These are phyloP conservation scores for Drosophila longiperda DNA, from an alignment of 2,888 invertebrate species.

Conservation along the genomic window DNA sequence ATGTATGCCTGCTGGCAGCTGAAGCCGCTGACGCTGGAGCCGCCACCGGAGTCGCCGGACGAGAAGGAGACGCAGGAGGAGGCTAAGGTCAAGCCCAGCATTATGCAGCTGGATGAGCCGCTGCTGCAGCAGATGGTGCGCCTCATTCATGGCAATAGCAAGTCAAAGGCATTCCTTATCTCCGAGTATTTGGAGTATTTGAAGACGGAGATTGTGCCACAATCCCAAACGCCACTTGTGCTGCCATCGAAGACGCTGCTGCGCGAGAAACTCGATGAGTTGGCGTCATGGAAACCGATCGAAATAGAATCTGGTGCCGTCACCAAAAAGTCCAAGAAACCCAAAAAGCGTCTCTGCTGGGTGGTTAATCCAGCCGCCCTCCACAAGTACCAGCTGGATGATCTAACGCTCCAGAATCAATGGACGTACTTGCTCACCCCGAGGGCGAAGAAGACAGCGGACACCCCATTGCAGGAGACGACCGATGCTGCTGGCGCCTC, in stretches of 20 bases:
- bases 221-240: conserved; percentile 56
- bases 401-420: conserved; percentile 86
- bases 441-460: conserved; percentile 49
- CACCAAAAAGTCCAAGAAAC: conserved; percentile 69
- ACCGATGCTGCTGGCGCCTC: conserved; percentile 3
- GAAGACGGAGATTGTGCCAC: conserved; percentile 81
- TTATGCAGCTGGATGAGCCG: conserved; percentile 85
- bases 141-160: conserved; percentile 88
- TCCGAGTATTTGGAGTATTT: conserved; percentile 88
- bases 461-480: conserved; percentile 23
- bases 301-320: conserved; percentile 70
- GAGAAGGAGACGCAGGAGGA: conserved; percentile 52
- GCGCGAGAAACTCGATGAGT: conserved; percentile 86
- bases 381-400: conserved; percentile 86
- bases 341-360: conserved; percentile 88
- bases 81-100: conserved; percentile 73
- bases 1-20: conserved; percentile 68
- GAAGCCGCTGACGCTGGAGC: conserved; percentile 60
- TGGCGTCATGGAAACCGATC: conserved; percentile 87
- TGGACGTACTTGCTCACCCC: conserved; percentile 86
- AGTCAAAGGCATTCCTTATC: conserved; percentile 86
- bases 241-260: conserved; percentile 85
- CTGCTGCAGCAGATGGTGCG: conserved; percentile 88
- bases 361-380: conserved; percentile 87
- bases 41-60: conserved; percentile 41